phyloP scores from a whole-genome alignment of 2,888 invertebrate species.

The Chrysomela aeneicollis region DNA sequence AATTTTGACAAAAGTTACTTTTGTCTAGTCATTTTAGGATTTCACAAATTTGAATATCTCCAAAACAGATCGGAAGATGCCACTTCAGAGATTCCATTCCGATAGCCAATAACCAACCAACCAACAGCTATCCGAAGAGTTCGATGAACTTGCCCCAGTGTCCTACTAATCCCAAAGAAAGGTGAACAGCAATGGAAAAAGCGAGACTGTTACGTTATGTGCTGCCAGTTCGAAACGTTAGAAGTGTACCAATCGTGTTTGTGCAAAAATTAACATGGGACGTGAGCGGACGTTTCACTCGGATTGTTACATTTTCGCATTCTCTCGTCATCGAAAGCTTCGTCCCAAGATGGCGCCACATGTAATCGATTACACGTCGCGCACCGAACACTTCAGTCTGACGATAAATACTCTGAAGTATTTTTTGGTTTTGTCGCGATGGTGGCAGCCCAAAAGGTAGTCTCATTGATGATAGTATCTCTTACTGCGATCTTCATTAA shows the following conservation, averaged over 20 bases:
- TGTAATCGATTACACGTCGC: too few species aligned
- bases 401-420: too few species aligned
- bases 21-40: too few species aligned
- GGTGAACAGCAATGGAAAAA: conserved; percentile 52
- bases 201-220: conserved; percentile 41
- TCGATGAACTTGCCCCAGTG: conserved; percentile 61
- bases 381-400: not conserved
- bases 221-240: conserved; percentile 20
- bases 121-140: conserved; percentile 51
- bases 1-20: too few species aligned
- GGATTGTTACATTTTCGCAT: conserved; percentile 10
- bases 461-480: too few species aligned
- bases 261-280: conserved; percentile 1
- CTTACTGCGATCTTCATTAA: too few species aligned
- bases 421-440: too few species aligned
- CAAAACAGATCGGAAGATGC: not conserved
- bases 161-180: conserved; percentile 61
- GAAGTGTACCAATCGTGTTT: conserved; percentile 16
- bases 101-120: conserved; percentile 4
- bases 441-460: too few species aligned
- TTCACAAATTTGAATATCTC: conserved; percentile 4
- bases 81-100: not conserved
- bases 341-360: conserved; percentile 1
- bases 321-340: not conserved
- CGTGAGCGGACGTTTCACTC: not conserved